Evolutionary conservation across 2,797 vertebrate species (phyloP).

Genomic region (Ataeniobius toweri): DNA sequence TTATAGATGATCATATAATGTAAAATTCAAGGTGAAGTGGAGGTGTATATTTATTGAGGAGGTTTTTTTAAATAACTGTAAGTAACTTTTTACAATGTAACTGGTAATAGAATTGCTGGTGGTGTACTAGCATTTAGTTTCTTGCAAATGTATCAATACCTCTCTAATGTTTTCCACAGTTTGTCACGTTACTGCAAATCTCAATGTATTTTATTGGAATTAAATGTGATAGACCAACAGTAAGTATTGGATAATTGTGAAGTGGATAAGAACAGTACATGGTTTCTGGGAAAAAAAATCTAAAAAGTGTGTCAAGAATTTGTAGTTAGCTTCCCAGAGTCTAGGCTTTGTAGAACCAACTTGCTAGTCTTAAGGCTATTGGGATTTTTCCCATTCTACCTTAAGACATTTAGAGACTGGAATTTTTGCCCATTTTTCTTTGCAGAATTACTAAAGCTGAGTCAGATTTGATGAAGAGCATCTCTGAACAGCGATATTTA

Average conservation of each 20-base stretch:
- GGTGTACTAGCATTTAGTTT: not conserved
- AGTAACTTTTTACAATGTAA: conserved; percentile 40
- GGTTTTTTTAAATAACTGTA: conserved; percentile 39
- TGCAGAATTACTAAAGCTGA: not conserved
- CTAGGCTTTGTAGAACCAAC: not conserved
- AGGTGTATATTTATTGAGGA: conserved; percentile 38
- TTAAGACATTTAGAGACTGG: not conserved
- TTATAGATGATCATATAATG: conserved; percentile 32
- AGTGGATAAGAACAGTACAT: not conserved
- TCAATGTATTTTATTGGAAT: not conserved
- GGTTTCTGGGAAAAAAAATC: not conserved
- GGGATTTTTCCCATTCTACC: not conserved
- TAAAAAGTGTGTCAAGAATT: not conserved
- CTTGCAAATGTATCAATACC: not conserved
- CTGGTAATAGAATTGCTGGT: conserved; percentile 14
- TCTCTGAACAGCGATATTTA: not conserved
- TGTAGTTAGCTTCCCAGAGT: not conserved
- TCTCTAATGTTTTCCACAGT: not conserved
- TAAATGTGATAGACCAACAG: not conserved
- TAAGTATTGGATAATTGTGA: not conserved
- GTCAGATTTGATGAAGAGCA: too few relatives aligned
- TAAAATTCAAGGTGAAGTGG: conserved; percentile 51
- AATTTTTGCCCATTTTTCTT: not conserved
- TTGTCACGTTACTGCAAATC: not conserved
- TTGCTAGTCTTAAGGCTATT: not conserved